A percentile compares a stretch with the other conserved stretches of the same genome.
Conservation (phyloP, 64 coral and sea anemone genomes). For the Porites lutea region DNA sequence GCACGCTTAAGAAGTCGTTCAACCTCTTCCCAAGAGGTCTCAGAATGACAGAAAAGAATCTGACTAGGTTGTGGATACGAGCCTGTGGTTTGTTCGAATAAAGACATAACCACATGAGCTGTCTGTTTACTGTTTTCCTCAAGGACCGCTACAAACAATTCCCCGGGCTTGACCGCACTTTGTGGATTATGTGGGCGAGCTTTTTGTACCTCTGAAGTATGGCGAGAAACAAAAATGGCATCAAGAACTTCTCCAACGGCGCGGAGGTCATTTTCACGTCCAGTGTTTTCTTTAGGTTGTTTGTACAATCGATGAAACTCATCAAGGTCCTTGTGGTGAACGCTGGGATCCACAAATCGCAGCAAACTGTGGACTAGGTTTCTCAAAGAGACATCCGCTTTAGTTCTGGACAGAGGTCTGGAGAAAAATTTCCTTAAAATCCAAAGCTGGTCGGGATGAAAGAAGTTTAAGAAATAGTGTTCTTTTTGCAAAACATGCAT, state of each 20-base stretch:
- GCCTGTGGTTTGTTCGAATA: constrained; percentile 72
- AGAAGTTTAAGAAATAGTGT: constrained; percentile 84
- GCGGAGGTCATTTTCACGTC: constrained; percentile 42
- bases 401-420: neutral
- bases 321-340: constrained; percentile 44
- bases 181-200: neutral
- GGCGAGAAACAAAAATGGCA: constrained; percentile 35
- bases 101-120: constrained; percentile 82
- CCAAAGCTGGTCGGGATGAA: constrained; percentile 88
- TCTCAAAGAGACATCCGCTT: neutral
- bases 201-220: neutral
- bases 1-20: constrained; percentile 72
- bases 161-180: constrained; percentile 66
- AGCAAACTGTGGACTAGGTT: constrained; percentile 56
- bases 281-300: constrained; percentile 19
- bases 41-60: constrained; percentile 83
- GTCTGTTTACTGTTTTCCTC: constrained; percentile 80
- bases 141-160: constrained; percentile 85
- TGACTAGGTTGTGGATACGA: constrained; percentile 81
- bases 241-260: constrained; percentile 67
- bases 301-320: constrained; percentile 27
- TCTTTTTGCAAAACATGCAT: constrained; percentile 28
- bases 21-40: constrained; percentile 93
- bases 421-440: constrained; percentile 31
- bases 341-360: constrained; percentile 55